Conservation (phyloP, 2,888 invertebrate genomes). For the Serrognathus titanus region DNA sequence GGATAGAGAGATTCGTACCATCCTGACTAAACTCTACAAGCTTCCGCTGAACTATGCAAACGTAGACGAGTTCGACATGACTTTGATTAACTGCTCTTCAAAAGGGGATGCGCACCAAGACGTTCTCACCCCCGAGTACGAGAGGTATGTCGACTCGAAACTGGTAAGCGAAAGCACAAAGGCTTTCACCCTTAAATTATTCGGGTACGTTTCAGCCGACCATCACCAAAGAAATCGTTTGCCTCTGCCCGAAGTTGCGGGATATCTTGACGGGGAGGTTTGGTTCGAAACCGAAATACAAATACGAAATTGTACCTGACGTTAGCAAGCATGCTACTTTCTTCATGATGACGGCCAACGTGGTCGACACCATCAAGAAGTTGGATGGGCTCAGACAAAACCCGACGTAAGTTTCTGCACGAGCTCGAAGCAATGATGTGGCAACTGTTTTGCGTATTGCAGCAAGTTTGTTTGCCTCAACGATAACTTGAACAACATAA, state of each 20-base stretch:
- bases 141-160: slow-evolving; percentile 69
- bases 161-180: slow-evolving; percentile 52
- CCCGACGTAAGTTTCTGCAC: slow-evolving; percentile 56
- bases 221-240: slow-evolving; percentile 60
- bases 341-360: slow-evolving; percentile 73
- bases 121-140: slow-evolving; percentile 53
- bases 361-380: slow-evolving; percentile 64
- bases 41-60: slow-evolving; percentile 64
- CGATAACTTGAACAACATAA: slow-evolving; percentile 67
- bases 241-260: slow-evolving; percentile 55
- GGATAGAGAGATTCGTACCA: slow-evolving; percentile 72
- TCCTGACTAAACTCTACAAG: slow-evolving; percentile 64
- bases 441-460: slow-evolving; percentile 31
- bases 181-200: neutral
- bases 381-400: slow-evolving; percentile 68
- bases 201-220: slow-evolving; percentile 54
- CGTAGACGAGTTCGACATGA: slow-evolving; percentile 62
- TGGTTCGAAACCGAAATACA: slow-evolving; percentile 55
- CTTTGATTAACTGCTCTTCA: slow-evolving; percentile 63
- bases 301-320: slow-evolving; percentile 59
- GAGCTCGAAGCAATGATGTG: neutral
- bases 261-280: slow-evolving; percentile 54
- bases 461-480: slow-evolving; percentile 81
- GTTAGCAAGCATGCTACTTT: slow-evolving; percentile 57
- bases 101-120: slow-evolving; percentile 14